Evolutionary conservation across 1,140 invertebrate genomes (phyloP).

Genomic region (Phocides pigmalion): DNA sequence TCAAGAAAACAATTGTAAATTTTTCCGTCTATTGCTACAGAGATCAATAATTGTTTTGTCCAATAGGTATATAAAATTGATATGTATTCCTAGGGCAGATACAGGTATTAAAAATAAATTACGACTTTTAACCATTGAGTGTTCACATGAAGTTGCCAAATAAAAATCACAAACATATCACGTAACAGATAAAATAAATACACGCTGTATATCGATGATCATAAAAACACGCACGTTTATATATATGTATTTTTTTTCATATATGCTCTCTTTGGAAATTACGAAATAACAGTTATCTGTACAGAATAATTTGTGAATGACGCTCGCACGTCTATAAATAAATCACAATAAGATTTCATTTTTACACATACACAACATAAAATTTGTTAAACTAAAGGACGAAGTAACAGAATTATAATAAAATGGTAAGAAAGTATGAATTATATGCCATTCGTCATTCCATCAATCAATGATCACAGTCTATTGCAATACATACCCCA

Average conservation of each 20-base stretch:
- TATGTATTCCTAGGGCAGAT: slow-evolving; percentile 66
- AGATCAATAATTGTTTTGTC: slow-evolving; percentile 58
- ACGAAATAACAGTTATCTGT: slow-evolving; percentile 23
- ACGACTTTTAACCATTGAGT: slow-evolving; percentile 14
- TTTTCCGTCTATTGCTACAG: slow-evolving; percentile 46
- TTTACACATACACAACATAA: slow-evolving; percentile 26
- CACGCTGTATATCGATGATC: slow-evolving; percentile 13
- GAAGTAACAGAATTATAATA: slow-evolving; percentile 11
- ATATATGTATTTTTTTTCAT: slow-evolving; percentile 13
- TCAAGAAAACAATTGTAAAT: slow-evolving; percentile 35
- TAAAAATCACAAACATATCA: slow-evolving; percentile 31
- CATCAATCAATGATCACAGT: slow-evolving; percentile 1
- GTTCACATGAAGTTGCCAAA: slow-evolving; percentile 29
- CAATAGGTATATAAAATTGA: slow-evolving; percentile 66
- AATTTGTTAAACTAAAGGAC: slow-evolving; percentile 18
- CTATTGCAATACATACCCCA: not conserved
- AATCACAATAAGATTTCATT: slow-evolving; percentile 26
- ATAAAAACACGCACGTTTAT: slow-evolving; percentile 17
- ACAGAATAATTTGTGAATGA: slow-evolving; percentile 23
- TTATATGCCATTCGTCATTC: not conserved
- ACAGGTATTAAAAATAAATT: slow-evolving; percentile 36
- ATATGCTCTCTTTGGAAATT: slow-evolving; percentile 30
- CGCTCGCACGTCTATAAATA: slow-evolving; percentile 26
- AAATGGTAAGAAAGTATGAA: slow-evolving; percentile 15
- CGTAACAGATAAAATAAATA: slow-evolving; percentile 27